Conservation (phyloP, 2,888 invertebrate species). For the Syrphus vitripennis region DNA sequence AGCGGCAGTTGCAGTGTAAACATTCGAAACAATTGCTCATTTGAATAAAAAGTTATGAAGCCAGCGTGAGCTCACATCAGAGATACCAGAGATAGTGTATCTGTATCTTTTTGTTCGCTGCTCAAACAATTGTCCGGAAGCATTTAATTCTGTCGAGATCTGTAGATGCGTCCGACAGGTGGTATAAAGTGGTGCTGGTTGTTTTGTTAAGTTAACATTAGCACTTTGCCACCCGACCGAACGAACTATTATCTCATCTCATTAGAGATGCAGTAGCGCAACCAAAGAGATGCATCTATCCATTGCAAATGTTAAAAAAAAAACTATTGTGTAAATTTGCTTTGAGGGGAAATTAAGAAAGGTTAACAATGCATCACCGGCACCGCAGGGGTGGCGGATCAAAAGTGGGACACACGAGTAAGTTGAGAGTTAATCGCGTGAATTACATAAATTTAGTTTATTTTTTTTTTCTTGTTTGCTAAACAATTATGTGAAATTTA, state of each 20-base stretch:
- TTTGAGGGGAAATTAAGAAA: slow-evolving; percentile 59
- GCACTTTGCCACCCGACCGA: slow-evolving; percentile 27
- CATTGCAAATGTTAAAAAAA: neutral
- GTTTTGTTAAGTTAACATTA: neutral
- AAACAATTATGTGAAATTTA: slow-evolving; percentile 69
- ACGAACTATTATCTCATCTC: slow-evolving; percentile 70
- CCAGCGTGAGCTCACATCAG: slow-evolving; percentile 34
- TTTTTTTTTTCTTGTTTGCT: slow-evolving; percentile 1
- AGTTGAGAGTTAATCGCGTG: slow-evolving; percentile 57
- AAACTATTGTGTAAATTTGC: slow-evolving; percentile 57
- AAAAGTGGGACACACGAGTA: neutral
- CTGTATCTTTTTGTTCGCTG: slow-evolving; percentile 15
- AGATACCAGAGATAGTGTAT: slow-evolving; percentile 25
- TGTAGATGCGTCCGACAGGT: slow-evolving; percentile 63
- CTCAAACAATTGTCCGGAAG: slow-evolving; percentile 70
- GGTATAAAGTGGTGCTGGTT: slow-evolving; percentile 33
- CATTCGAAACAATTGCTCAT: slow-evolving; percentile 71
- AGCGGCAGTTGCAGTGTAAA: slow-evolving; percentile 44
- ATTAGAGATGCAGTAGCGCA: slow-evolving; percentile 65
- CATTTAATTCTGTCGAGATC: slow-evolving; percentile 64
- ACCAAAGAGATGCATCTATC: slow-evolving; percentile 19
- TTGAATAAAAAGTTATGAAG: slow-evolving; percentile 72
- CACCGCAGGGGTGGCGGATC: neutral
- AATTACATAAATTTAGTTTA: slow-evolving; percentile 57
- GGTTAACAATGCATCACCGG: slow-evolving; percentile 42